Base-by-base conservation (phyloP, 2,888 invertebrate species). In the Trachelus stipa region DNA sequence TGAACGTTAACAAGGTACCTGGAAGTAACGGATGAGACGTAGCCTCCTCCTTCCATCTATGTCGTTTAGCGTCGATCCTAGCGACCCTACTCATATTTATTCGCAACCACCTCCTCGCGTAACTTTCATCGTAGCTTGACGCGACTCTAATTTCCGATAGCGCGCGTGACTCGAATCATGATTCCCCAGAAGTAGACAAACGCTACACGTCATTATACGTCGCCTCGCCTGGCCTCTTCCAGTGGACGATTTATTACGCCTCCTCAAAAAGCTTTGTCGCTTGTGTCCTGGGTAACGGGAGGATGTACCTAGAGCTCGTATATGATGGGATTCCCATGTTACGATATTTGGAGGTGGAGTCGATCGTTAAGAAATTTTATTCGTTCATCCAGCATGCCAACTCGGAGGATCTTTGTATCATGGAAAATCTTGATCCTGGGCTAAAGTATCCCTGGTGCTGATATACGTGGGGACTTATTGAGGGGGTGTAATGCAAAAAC, bases 91-190 rank as follows among this genome's bases (percentile, higher is more conserved):
- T 34, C 76, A 76, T 76, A 76, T 76, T 78, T 78, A 79, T 79
- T 79, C 79, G 74, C 75, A 68, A 76, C 79, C 30, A 56, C 56
- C 56, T 56, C 23, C 77, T 75, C 73, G 77, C 74, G 79, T 74
- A 75, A 79, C 73, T 79, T 79, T 80, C 79, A 73, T 79, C 81
- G 77, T 80, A 79, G 77, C 81, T 86, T 86, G 88, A 86, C 87
- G 85, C 82, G 87, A 86, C 88, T 90, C 90, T 90, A 90, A 90
- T 90, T 90, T 90, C 90, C 90, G 90, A 90, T 87, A 85, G 86
- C 83, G 81, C 86, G 87, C 90, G 90, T 90, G 90, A 90, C 90
- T 89, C 77, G 90, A 90, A 90, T 90, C 77, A 34, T 34, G 71
- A 71, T 31, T 56, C 71, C 12, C 71, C 33, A 71, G 71, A 11